These are phyloP conservation scores for Amitus sp. DNA, from an alignment of 2,888 invertebrate species.

Conservation along the genomic window DNA sequence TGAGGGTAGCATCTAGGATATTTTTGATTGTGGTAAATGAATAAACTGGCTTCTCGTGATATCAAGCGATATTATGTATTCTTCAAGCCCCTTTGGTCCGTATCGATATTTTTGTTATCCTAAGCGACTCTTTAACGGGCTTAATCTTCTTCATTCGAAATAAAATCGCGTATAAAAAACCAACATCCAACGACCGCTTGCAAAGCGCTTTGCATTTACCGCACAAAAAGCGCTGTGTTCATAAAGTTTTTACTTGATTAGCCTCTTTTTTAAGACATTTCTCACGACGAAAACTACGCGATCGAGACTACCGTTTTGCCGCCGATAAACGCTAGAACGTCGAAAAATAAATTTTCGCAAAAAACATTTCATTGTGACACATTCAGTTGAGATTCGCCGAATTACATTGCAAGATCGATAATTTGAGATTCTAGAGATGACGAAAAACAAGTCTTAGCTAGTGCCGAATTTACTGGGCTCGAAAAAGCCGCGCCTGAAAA, in stretches of 20 bases:
- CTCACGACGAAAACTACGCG: background rate
- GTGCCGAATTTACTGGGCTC: conserved; percentile 90
- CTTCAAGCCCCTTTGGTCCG: conserved; percentile 2
- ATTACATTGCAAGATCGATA: background rate
- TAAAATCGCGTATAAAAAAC: background rate
- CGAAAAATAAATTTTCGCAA: background rate
- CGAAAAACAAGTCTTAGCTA: conserved; percentile 64
- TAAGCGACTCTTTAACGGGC: no score
- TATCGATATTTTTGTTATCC: background rate
- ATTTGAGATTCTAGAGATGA: background rate
- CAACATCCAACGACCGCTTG: no score
- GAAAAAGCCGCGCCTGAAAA: conserved; percentile 88
- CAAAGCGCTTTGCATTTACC: no score
- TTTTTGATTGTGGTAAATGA: no score
- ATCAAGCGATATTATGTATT: conserved; percentile 14
- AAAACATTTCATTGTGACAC: background rate
- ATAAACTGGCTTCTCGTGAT: conserved; percentile 11
- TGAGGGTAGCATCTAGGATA: no score
- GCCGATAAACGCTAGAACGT: no score
- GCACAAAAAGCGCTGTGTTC: background rate
- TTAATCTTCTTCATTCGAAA: no score
- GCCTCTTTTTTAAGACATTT: background rate
- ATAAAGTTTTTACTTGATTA: background rate
- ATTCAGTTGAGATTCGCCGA: no score
- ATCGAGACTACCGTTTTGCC: no score